Base-by-base conservation (phyloP, 2,888 invertebrate genomes). In the Anthrax anthrax region DNA sequence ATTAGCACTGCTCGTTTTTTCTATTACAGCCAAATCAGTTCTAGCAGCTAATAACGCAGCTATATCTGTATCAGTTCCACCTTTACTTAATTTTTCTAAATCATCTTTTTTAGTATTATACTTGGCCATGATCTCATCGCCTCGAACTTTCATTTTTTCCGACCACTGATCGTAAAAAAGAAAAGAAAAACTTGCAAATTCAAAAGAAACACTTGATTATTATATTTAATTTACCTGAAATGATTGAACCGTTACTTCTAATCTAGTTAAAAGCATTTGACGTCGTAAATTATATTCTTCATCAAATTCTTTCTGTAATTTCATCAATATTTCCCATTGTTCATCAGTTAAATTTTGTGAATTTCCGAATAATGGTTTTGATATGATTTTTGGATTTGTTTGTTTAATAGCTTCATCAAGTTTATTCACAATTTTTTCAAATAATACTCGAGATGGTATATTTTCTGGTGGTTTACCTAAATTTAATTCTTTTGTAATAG, bases 241-340 rank as follows among this genome's bases (percentile, higher is more conserved):
- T 45, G 96, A 96, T 65, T 94, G 90, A 57, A 97, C 80, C 0
- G 97, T 98, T 49, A 95, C 94, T 65, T 97, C 96, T 34, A 97
- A 70, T 42, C 97, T 74, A 43, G 91, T 91, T 8, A 96, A 70
- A 52, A 97, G 73, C 72, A 91, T 88, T 61, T 91, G 84, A 47
- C 91, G 72, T 42, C 96, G 71, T 49, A 86, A 71, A 54, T 77
- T 74, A 60, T 92, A 97, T 59, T 97, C 96, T 14, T 78, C 74
- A 46, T 78, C 77, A 61, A 96, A 73, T 50, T 86, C 81, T 1
- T 75, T 69, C 58, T 86, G 84, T 1, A 81, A 65, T 8, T 72
- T 70, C 44, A 81, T 77, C 3, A 97, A 61, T 27, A 76, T 70
- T 39, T 77, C 72, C 95, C 95, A 97, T 54, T 96, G 91, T 48